Conservation (phyloP, 2,888 invertebrate species). For the Dryococelus australis region DNA sequence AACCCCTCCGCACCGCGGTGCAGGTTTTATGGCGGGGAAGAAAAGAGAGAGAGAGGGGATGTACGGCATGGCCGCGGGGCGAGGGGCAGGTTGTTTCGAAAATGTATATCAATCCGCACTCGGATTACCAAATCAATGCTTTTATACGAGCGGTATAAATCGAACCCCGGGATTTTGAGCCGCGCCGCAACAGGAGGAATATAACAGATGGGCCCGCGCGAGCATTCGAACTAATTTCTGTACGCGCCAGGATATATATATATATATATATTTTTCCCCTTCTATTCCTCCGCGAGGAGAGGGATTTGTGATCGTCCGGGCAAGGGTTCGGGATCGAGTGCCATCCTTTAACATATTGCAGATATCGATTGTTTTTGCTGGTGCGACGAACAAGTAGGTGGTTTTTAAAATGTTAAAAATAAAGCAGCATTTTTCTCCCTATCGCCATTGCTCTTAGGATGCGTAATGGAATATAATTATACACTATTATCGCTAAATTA, state of each 20-base stretch:
- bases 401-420: too few relatives aligned
- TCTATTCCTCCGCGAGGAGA: background rate
- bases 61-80: background rate
- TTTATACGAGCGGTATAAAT: conserved; percentile 24
- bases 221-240: background rate
- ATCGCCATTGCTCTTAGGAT: too few relatives aligned
- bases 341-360: too few relatives aligned
- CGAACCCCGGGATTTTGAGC: background rate
- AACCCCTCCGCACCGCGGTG: background rate
- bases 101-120: conserved; percentile 29
- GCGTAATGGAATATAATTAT: too few relatives aligned
- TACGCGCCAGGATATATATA: background rate
- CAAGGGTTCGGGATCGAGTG: background rate
- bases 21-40: too few relatives aligned
- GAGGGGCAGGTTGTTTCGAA: background rate
- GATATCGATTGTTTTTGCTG: too few relatives aligned
- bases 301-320: background rate
- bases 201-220: conserved; percentile 4
- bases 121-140: conserved; percentile 30
- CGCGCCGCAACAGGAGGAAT: conserved; percentile 16
- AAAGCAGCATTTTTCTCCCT: too few relatives aligned
- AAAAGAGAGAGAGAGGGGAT: background rate
- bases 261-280: too few relatives aligned
- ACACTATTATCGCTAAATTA: too few relatives aligned
- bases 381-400: too few relatives aligned